phyloP scores from a whole-genome alignment of 2,113 vertebrate genomes.

The Podarcis raffonei region DNA sequence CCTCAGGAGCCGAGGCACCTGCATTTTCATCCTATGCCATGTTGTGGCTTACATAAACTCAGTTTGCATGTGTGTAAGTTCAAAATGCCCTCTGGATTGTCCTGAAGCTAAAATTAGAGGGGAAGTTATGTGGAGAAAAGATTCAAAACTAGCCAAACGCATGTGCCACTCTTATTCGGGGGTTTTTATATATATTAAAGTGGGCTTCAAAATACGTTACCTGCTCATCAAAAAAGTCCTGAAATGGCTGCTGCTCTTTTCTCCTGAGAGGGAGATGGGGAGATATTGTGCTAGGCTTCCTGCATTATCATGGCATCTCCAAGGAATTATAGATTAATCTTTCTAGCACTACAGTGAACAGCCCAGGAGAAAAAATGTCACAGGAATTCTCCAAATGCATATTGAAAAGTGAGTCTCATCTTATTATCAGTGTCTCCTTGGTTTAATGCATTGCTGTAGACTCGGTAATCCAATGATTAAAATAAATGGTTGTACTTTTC shows the following conservation, averaged over 20 bases:
- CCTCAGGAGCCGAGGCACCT: too few relatives aligned
- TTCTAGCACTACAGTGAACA: not conserved
- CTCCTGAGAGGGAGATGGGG: too few relatives aligned
- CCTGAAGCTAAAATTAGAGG: not conserved
- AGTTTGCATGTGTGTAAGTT: not conserved
- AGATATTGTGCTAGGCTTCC: too few relatives aligned
- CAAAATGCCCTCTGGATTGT: not conserved
- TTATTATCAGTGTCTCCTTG: not conserved
- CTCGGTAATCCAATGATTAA: not conserved
- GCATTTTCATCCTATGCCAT: too few relatives aligned
- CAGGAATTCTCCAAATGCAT: slow-evolving; percentile 3
- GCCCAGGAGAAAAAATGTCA: slow-evolving; percentile 3
- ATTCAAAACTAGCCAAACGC: not conserved
- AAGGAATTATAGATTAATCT: slow-evolving; percentile 24
- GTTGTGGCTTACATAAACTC: too few relatives aligned
- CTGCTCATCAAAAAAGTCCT: not conserved
- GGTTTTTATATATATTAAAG: not conserved
- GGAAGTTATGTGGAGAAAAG: not conserved
- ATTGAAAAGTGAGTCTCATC: slow-evolving; percentile 18
- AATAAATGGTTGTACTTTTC: not conserved
- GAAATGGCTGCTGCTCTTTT: not conserved
- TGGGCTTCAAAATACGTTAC: not conserved
- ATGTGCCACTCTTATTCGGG: too few relatives aligned
- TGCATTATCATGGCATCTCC: not conserved
- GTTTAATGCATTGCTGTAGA: not conserved